These are phyloP conservation scores for Fregetta grallaria DNA, from an alignment of 2,113 vertebrate species.

Conservation along the genomic window DNA sequence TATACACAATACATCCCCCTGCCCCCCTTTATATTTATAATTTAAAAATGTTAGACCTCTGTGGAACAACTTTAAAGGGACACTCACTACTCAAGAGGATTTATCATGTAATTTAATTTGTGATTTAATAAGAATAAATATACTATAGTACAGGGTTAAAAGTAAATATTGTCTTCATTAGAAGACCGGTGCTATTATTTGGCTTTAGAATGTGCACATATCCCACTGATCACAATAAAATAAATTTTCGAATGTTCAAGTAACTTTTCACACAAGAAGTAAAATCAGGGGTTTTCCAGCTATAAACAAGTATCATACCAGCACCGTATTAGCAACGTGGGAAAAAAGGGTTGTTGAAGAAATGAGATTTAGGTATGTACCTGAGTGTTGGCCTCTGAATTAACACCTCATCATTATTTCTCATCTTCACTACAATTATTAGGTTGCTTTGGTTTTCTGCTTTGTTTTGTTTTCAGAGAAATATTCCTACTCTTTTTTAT, in stretches of 20 bases:
- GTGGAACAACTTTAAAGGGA: not conserved
- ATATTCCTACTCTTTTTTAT: not conserved
- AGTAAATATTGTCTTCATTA: not conserved
- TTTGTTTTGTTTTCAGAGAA: not conserved
- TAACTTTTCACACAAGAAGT: not conserved
- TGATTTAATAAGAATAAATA: not conserved
- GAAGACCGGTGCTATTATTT: not conserved
- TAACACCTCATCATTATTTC: not conserved
- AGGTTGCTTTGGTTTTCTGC: not conserved
- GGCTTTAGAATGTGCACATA: not conserved
- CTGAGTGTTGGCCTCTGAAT: not conserved
- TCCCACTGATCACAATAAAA: not conserved
- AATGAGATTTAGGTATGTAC: not conserved
- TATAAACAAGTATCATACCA: not conserved
- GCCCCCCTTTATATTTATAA: not conserved
- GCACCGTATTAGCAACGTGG: not conserved
- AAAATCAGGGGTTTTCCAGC: not conserved
- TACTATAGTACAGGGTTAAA: not conserved
- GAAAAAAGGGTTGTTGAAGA: not conserved
- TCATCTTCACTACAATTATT: not conserved
- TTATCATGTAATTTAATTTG: not conserved
- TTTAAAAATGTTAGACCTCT: not conserved
- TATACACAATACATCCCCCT: not conserved
- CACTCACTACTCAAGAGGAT: not conserved
- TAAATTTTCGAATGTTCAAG: not conserved